Evolutionary conservation across 2,888 invertebrate species (phyloP), one percentile per base, ranked within the genome.

Genomic region (Germaria angustata): DNA sequence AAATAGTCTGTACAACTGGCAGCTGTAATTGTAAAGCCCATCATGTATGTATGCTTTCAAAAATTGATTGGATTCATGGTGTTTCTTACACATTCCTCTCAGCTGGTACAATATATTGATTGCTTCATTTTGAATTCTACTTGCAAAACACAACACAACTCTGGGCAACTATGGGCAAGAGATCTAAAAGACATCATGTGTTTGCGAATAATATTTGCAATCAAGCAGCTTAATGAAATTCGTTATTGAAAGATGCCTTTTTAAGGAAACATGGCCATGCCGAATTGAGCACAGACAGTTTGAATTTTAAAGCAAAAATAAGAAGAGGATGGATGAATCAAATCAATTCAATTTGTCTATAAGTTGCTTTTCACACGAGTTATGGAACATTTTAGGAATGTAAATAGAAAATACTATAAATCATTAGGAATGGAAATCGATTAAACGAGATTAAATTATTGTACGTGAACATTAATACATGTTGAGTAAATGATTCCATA

Each of bases 81-180:
- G n/a, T n/a, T n/a, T n/a, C n/a, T n/a, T n/a, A n/a, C n/a, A n/a
- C 34, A 34, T 22, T 34, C 34, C 34, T 9, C 13, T 7, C 8
- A 34, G n/a, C 34, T 59, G 36, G 57, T 59, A 36, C 57, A 59
- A 59, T 59, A 59, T 59, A 17, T 59, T 59, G 57, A 59, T 59
- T 59, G 57, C 36, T 36, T 22, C 22, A 59, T 36, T 59, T 59
- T 13, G 36, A 59, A 59, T 59, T 59, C 36, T 59, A 36, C 13
- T 51, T 51, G 13, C n/a, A 57, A 8, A 34, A 36, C 20, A 13
- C 34, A 11, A 17, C n/a, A n/a, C n/a, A n/a, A n/a, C n/a, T n/a
- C n/a, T n/a, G n/a, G n/a, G 4, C 57, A 8, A 59, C 36, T 59
- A 59, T 39, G 57, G 57, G 7, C 57, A 59, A 59, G 11, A 20